Base-by-base conservation (phyloP, 1,140 invertebrate species). In the Brachionus plicatilis region DNA sequence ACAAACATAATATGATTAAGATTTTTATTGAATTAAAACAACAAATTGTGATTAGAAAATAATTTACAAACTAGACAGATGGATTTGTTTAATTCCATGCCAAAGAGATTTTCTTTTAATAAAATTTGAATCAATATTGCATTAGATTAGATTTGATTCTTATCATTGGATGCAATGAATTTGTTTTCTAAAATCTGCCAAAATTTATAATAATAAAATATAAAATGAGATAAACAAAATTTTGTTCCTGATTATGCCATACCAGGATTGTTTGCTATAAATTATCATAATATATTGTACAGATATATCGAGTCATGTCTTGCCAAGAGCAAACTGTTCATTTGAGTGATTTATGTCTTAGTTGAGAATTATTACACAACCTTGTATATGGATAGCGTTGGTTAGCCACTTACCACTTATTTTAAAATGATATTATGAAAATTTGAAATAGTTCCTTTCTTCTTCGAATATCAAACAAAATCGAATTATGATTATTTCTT, bases 401-500 rank as follows among this genome's bases (percentile, higher is more conserved):
- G 17, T 60, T 20, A 20, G 9, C 53, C 17, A 20, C n/a, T 60
- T 8, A 8, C 53, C 53, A 60, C 53, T 60, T 20, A 60, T 20
- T 24, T 24, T n/a, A 68, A 33, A 12, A 12, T 68, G 3, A 8
- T 68, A 68, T 68, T 68, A 68, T 68, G 9, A 68, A 41, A 66
- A 37, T 68, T 68, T 68, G 3, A 68, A 27, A 68, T 68, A 68
- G 3, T 33, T 33, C 2, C n/a, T 68, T 41, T 68, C 12, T n/a
- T 14, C 14, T 37, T 33, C 29, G 27, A 68, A 29, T 68, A 68
- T 41, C 53, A 60, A 60, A 37, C 20, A 37, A 68, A 37, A 72
- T 72, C 41, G 37, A 72, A 72, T 72, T 72, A 72, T 72, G 68
- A 72, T 72, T 72, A 43, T 72, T 72, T 72, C 68, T 72, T 72